These are phyloP conservation scores for Chondrilla cf. caribensis DNA, from an alignment of 37 sponge, comb jelly and placozoan genomes.

Conservation along the genomic window DNA sequence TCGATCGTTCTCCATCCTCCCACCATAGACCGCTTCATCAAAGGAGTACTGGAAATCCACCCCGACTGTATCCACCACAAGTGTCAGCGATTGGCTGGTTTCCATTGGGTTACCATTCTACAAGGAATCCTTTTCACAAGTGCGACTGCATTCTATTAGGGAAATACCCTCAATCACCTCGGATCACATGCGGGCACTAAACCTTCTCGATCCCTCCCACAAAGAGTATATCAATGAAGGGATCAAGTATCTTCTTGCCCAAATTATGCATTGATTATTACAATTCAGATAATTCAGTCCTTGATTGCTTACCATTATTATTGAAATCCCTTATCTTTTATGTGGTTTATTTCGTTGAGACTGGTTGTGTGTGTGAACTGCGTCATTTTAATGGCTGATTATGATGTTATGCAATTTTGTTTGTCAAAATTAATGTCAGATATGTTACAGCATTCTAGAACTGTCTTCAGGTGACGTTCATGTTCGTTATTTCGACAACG, in stretches of 20 bases:
- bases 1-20: not conserved
- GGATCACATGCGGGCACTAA: not conserved
- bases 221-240: not conserved
- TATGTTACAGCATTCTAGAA: too few species aligned
- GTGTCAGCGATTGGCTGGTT: not conserved
- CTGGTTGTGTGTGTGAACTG: too few species aligned
- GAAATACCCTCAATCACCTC: not conserved
- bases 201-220: not conserved
- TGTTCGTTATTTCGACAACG: too few species aligned
- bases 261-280: too few species aligned
- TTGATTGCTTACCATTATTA: too few species aligned
- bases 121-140: not conserved
- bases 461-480: too few species aligned
- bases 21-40: not conserved
- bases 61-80: not conserved
- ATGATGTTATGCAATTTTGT: too few species aligned
- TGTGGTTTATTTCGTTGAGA: too few species aligned
- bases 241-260: not conserved
- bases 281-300: too few species aligned
- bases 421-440: too few species aligned
- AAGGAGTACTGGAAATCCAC: not conserved
- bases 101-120: constrained; percentile 7
- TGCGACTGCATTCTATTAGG: not conserved
- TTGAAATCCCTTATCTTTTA: too few species aligned
- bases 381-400: too few species aligned